A percentile compares a stretch with the other conserved stretches of the same genome.
phyloP scores from a whole-genome alignment of 2,797 vertebrate species.

The Lophius americanus region DNA sequence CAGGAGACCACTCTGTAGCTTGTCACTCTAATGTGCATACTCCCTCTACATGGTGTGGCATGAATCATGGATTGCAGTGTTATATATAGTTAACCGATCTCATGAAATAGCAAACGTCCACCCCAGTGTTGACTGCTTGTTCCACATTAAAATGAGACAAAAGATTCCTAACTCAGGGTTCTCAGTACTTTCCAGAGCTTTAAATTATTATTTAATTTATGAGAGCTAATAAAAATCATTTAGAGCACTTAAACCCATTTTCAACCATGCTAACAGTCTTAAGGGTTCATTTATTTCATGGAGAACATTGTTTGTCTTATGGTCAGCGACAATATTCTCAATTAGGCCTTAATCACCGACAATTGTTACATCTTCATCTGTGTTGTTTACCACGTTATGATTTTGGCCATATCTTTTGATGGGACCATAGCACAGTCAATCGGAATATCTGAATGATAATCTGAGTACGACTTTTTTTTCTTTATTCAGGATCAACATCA shows the following conservation, averaged over 20 bases:
- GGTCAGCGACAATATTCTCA: neutral
- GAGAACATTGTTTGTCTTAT: no score
- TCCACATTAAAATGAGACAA: neutral
- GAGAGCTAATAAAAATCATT: no score
- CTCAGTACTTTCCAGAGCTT: neutral
- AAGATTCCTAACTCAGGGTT: neutral
- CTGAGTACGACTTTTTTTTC: no score
- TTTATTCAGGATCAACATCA: no score
- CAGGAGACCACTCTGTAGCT: constrained; percentile 13
- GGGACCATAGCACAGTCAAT: no score
- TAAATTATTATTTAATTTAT: no score
- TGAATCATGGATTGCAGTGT: constrained; percentile 1
- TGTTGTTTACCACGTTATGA: no score
- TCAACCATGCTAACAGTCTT: neutral
- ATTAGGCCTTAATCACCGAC: neutral
- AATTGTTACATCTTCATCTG: no score
- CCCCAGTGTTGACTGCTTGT: neutral
- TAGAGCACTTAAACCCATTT: no score
- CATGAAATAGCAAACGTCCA: neutral
- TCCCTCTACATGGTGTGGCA: neutral
- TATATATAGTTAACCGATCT: constrained; percentile 1
- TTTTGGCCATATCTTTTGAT: no score
- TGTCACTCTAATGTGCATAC: neutral
- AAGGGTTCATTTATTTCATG: neutral
- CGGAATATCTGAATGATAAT: no score